Conservation (phyloP, 1,140 invertebrate genomes). For the Drosophila takahashii region DNA sequence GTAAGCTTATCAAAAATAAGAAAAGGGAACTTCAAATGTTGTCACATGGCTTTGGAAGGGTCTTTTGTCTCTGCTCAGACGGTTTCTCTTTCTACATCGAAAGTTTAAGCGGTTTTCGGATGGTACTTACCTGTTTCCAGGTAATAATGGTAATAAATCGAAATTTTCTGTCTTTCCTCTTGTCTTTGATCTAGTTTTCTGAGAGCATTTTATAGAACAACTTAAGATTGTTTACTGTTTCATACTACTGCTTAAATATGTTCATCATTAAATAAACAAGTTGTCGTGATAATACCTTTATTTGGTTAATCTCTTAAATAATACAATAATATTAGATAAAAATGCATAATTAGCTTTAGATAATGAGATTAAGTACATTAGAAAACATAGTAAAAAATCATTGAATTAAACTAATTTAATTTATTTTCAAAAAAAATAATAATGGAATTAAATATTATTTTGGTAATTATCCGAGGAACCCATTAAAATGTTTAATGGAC, state of each 20-base stretch:
- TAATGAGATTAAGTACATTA: neutral
- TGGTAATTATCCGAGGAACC: too few relatives aligned
- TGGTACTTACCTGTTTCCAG: neutral
- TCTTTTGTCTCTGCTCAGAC: conserved; percentile 12
- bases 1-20: conserved; percentile 22
- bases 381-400: neutral
- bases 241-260: neutral
- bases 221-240: neutral
- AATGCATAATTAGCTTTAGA: neutral
- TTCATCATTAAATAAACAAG: neutral
- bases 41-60: conserved; percentile 25
- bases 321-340: neutral
- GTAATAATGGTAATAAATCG: neutral
- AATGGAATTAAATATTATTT: too few relatives aligned
- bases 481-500: neutral
- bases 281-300: conserved; percentile 1
- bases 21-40: conserved; percentile 18
- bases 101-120: neutral
- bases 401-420: neutral
- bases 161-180: neutral
- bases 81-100: conserved; percentile 40
- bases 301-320: neutral
- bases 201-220: too few relatives aligned
- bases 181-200: neutral
- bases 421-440: neutral